Base-by-base conservation (phyloP, 2,113 vertebrate genomes). In the Nyctereutes procyonoides region DNA sequence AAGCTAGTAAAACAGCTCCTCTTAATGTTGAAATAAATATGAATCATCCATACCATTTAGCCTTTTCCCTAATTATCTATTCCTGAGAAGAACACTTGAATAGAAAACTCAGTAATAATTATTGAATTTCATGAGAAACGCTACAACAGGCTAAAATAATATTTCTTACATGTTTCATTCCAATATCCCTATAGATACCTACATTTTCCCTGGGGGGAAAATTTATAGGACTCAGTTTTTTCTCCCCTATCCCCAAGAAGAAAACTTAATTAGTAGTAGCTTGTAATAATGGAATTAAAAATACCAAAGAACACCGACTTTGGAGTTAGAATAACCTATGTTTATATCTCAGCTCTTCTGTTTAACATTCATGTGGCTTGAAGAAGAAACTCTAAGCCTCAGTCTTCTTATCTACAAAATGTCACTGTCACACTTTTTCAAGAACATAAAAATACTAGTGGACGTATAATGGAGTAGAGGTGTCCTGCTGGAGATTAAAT, bases 21-120 rank as follows among this genome's bases (percentile, higher is more conserved):
- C 12, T 90, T 77, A 71, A 58, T 88, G 20, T 62, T 91, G 81
- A 88, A 77, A 91, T 95, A 83, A 88, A 90, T 93, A 88, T 88
- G n/a, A 93, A 82, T 93, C 76, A 79, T 95, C 1, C 3, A 83
- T 69, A 86, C 19, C 12, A 88, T 30, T 77, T 96, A 95, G 51
- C 3, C 11, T 93, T 96, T 93, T 65, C 69, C 5, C 43, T 77
- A 87, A 62, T 38, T 53, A 91, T 58, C 43, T 90, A 43, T 48
- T 82, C 5, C 60, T 81, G 43, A 56, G 71, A 97, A 73, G 60
- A 96, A 86, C 1, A 79, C 71, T 88, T 88, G 48, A 87, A 79
- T 71, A 71, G 43, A 83, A 74, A 87, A 82, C 30, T 74, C 35
- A 62, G 9, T 38, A 69, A 83, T 95, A 63, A 79, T 53, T 82